phyloP scores from a whole-genome alignment of 2,113 vertebrate species.

The Pteruthius melanotis region DNA sequence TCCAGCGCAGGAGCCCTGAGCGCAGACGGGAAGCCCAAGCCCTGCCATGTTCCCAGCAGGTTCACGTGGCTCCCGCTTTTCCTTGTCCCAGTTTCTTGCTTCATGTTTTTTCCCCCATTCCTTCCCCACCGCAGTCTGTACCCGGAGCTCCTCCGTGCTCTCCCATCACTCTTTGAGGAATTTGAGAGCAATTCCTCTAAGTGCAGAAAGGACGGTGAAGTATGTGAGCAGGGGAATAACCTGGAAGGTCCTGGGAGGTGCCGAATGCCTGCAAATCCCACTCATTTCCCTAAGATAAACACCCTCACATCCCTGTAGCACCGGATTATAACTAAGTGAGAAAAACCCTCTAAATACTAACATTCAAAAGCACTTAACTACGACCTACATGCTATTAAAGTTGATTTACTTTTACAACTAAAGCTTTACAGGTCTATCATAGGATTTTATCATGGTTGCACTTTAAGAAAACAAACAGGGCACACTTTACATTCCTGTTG shows the following conservation, averaged over 20 bases:
- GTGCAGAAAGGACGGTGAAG: background rate
- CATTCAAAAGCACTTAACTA: background rate
- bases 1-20: background rate
- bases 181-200: background rate
- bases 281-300: conserved; percentile 36
- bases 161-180: fast-evolving
- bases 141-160: fast-evolving
- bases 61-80: background rate
- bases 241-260: background rate
- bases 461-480: background rate
- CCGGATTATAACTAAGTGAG: background rate
- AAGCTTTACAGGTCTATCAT: background rate
- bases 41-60: background rate
- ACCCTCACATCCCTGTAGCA: background rate
- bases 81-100: background rate
- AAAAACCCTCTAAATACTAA: background rate
- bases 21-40: background rate
- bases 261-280: conserved; percentile 26
- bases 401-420: conserved; percentile 20
- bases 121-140: background rate
- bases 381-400: background rate
- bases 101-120: fast-evolving
- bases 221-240: background rate
- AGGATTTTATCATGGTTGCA: background rate
- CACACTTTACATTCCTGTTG: background rate